A percentile compares a stretch with the other conserved stretches of the same genome.
phyloP scores from a whole-genome alignment of 2,797 vertebrate genomes.

The Margarornis squamiger region DNA sequence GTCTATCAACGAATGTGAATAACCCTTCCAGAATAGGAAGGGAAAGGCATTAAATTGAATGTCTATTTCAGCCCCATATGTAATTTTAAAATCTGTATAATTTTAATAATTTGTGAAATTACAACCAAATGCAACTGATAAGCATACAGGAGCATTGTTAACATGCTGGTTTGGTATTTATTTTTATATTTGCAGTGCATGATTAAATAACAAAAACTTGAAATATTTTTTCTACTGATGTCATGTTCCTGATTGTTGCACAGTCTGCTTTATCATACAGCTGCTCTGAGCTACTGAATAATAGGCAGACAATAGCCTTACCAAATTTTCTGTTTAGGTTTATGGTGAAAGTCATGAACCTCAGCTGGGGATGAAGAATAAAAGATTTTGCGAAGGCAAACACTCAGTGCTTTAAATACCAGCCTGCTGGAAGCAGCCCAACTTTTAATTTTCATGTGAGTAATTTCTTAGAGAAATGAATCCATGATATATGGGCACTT shows the following conservation, averaged over 20 bases:
- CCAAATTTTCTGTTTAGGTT: not conserved
- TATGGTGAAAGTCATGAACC: not conserved
- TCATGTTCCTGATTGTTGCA: not conserved
- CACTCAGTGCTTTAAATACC: not conserved
- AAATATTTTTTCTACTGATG: not conserved
- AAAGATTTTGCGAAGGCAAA: not conserved
- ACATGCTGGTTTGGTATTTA: not conserved
- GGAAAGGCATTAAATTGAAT: not conserved
- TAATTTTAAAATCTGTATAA: conserved; percentile 24
- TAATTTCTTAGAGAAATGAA: not conserved
- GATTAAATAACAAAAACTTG: not conserved
- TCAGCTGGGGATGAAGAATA: not conserved
- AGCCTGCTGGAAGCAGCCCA: not conserved
- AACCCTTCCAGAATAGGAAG: too few species aligned
- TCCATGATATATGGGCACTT: not conserved
- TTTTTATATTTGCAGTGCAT: not conserved
- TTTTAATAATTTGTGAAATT: conserved; percentile 31
- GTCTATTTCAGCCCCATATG: not conserved
- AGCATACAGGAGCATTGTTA: not conserved
- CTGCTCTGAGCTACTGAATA: not conserved
- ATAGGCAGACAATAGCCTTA: not conserved
- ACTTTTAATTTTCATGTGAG: not conserved
- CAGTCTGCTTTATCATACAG: not conserved
- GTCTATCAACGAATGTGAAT: too few species aligned
- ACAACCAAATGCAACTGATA: not conserved